Conservation (phyloP, 1,140 invertebrate species). For the Halictus rubicundus region DNA sequence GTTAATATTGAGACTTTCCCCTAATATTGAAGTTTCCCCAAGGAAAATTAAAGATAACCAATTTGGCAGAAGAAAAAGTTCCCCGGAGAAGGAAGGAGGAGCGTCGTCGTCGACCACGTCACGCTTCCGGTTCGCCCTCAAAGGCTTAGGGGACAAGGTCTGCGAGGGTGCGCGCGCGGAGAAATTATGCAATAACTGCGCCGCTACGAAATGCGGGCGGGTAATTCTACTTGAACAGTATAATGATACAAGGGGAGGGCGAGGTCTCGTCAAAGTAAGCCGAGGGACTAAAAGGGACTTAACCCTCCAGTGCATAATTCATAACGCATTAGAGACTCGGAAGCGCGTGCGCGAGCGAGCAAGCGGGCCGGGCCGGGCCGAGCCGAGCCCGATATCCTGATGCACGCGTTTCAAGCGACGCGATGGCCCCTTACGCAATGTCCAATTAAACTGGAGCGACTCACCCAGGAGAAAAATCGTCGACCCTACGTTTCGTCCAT, state of each 20-base stretch:
- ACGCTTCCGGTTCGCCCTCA: constrained; percentile 19
- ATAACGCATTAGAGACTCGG: constrained; percentile 44
- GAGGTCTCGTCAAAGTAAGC: constrained; percentile 44
- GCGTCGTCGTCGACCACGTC: background rate
- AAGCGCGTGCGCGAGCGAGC: constrained; percentile 10
- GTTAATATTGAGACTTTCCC: no score
- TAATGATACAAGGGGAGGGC: constrained; percentile 45
- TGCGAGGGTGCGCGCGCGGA: background rate
- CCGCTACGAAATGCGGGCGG: constrained; percentile 50
- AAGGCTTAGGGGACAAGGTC: constrained; percentile 28
- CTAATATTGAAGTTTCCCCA: no score
- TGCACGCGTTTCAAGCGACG: background rate
- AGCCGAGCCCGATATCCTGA: constrained; percentile 8
- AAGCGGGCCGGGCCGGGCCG: background rate
- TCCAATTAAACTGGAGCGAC: constrained; percentile 16
- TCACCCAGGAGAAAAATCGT: no score
- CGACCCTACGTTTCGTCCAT: no score
- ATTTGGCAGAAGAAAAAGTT: constrained; percentile 11
- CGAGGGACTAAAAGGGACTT: constrained; percentile 43
- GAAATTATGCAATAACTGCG: constrained; percentile 50
- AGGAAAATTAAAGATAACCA: background rate
- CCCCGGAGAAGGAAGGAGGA: no score
- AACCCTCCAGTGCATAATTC: constrained; percentile 51
- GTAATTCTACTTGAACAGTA: constrained; percentile 45
- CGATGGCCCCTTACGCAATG: constrained; percentile 1